Percentiles rank a stretch among this genome's conserved stretches.
Conservation (phyloP, 1,140 invertebrate genomes). For the Harpegnathos saltator region DNA sequence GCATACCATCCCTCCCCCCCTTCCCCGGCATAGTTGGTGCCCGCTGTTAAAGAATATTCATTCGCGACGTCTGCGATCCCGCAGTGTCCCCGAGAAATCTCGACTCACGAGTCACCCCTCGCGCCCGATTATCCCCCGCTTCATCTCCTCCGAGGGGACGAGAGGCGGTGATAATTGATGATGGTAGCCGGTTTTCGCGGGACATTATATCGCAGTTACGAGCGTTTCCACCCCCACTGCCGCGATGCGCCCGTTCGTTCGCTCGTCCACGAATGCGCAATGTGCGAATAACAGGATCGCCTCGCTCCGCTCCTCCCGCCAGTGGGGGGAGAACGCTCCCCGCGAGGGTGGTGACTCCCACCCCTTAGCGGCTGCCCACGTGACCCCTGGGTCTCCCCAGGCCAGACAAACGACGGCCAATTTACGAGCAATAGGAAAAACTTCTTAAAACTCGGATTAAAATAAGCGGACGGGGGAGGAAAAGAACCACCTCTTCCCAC, state of each 20-base stretch:
- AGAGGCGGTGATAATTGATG: conserved; percentile 79
- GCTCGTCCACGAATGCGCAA: conserved; percentile 38
- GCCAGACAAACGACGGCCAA: conserved; percentile 82
- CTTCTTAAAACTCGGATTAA: conserved; percentile 83
- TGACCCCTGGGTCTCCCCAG: conserved; percentile 17
- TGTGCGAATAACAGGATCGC: conserved; percentile 28
- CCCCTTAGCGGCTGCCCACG: conserved; percentile 59
- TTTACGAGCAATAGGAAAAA: conserved; percentile 77
- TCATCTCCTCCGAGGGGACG: conserved; percentile 43
- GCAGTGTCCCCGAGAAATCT: conserved; percentile 38
- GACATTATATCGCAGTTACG: conserved; percentile 78
- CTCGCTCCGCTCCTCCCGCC: conserved; percentile 14
- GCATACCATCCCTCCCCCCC: too few relatives aligned
- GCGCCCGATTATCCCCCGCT: conserved; percentile 49
- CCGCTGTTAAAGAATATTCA: background rate
- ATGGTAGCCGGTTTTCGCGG: conserved; percentile 73
- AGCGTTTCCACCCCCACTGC: background rate
- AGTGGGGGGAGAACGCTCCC: conserved; percentile 32
- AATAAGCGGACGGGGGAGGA: conserved; percentile 68
- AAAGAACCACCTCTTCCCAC: background rate
- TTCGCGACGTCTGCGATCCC: background rate
- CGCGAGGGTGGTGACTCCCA: conserved; percentile 35
- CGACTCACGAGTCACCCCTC: background rate
- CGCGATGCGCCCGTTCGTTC: background rate
- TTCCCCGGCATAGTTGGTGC: too few relatives aligned